These are phyloP conservation scores for Cuniculus paca DNA, from an alignment of 2,797 vertebrate species.

Conservation along the genomic window DNA sequence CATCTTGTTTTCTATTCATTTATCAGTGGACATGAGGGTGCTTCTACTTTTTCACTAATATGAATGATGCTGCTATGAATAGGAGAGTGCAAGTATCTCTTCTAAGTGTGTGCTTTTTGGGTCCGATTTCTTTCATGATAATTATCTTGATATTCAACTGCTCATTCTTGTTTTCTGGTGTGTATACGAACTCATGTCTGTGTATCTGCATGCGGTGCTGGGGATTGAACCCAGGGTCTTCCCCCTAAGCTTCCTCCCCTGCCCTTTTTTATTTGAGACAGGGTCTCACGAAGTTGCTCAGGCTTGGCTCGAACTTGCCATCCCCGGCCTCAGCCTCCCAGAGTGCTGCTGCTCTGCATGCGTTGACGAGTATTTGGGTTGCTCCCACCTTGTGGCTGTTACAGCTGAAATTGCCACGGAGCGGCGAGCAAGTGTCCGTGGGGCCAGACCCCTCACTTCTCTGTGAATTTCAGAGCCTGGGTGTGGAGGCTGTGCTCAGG, in stretches of 20 bases:
- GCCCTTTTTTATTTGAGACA: not conserved
- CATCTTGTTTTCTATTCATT: not conserved
- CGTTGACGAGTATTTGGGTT: not conserved
- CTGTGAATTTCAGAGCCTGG: not conserved
- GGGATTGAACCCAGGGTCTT: not conserved
- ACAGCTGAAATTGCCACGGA: not conserved
- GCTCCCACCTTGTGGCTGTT: not conserved
- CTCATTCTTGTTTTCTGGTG: not conserved
- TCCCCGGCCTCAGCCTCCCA: not conserved
- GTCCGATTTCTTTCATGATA: conserved; percentile 28
- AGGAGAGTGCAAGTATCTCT: not conserved
- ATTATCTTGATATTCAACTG: not conserved
- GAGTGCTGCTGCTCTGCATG: not conserved
- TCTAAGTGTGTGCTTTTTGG: not conserved
- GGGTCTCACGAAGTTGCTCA: not conserved
- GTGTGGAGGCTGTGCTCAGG: not conserved
- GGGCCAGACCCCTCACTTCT: not conserved
- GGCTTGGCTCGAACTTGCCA: not conserved
- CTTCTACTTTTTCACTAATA: not conserved
- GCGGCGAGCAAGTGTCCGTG: not conserved
- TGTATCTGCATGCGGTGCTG: not conserved
- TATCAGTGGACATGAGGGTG: not conserved
- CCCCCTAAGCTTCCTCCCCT: not conserved
- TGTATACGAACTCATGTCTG: not conserved
- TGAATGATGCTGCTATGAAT: not conserved